These are phyloP conservation scores for Neomonachus schauinslandi DNA, from an alignment of 2,113 vertebrate genomes.

Conservation along the genomic window DNA sequence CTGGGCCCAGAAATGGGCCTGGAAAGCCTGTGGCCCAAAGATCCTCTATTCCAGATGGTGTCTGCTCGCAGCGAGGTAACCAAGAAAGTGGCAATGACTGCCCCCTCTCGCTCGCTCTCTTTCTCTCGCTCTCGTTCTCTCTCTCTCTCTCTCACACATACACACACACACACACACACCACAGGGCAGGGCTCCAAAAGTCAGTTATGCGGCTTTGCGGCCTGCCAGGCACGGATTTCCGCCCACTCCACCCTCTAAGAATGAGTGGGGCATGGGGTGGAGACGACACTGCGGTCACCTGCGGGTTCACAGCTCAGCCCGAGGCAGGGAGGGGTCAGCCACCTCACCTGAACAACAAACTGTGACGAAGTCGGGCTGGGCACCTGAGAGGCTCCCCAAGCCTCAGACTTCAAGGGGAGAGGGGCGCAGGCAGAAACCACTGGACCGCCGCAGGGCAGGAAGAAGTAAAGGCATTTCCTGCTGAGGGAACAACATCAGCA, in stretches of 20 bases:
- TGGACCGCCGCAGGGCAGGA: not conserved
- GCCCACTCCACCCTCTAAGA: conserved; percentile 77
- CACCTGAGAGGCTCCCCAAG: not conserved
- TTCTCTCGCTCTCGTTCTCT: not conserved
- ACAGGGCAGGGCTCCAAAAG: conserved; percentile 58
- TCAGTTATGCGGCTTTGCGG: conserved; percentile 79
- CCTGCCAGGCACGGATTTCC: conserved; percentile 76
- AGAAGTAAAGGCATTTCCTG: not conserved
- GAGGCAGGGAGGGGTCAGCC: not conserved
- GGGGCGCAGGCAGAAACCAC: not conserved
- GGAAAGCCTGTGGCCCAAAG: not conserved
- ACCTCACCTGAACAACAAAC: conserved; percentile 38
- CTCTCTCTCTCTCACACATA: not conserved
- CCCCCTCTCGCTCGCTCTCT: not conserved
- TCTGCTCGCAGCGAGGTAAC: not conserved
- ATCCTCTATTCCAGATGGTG: not conserved
- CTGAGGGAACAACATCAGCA: not conserved
- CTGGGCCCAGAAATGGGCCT: not conserved
- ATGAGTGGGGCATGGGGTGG: not conserved
- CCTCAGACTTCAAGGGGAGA: not conserved
- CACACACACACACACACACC: not conserved
- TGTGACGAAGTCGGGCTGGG: not conserved
- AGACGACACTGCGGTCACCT: not conserved
- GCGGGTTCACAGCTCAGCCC: not conserved
- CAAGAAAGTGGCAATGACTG: not conserved